Conservation (phyloP, 2,888 invertebrate species). For the Tyria jacobaeae region DNA sequence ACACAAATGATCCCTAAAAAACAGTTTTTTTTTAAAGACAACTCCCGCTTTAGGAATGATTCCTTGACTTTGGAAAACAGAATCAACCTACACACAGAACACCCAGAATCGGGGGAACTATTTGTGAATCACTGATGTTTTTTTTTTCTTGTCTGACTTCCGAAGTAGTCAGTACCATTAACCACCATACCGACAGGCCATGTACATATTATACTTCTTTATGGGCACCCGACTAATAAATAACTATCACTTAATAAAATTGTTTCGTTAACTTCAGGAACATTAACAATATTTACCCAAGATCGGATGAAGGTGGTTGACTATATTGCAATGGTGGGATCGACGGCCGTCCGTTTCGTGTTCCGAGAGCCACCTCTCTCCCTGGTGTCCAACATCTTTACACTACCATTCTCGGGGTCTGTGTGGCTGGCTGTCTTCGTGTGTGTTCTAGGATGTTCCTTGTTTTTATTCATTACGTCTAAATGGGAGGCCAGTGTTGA, state of each 20-base stretch:
- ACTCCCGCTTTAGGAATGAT: too few relatives aligned
- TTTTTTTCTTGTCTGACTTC: too few relatives aligned
- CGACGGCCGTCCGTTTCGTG: conserved; percentile 86
- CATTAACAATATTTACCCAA: conserved; percentile 75
- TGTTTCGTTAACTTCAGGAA: conserved; percentile 58
- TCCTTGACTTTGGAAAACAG: too few relatives aligned
- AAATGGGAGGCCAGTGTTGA: conserved; percentile 79
- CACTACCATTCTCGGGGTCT: conserved; percentile 87
- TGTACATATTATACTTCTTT: too few relatives aligned
- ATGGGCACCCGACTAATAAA: too few relatives aligned
- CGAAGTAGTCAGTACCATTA: too few relatives aligned
- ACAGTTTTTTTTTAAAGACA: too few relatives aligned
- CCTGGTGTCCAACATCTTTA: conserved; percentile 88
- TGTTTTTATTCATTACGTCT: conserved; percentile 80
- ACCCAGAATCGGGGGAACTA: too few relatives aligned
- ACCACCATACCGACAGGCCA: too few relatives aligned
- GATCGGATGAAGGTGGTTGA: conserved; percentile 79
- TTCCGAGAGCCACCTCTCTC: conserved; percentile 89
- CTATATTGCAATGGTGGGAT: conserved; percentile 85
- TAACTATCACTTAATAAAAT: not conserved
- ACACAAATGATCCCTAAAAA: too few relatives aligned
- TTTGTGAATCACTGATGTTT: too few relatives aligned
- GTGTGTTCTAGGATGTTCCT: conserved; percentile 78
- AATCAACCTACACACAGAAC: too few relatives aligned
- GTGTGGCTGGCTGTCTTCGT: conserved; percentile 88